Conservation (phyloP, 2,888 invertebrate species). For the Trichogramma dendrolimi region DNA sequence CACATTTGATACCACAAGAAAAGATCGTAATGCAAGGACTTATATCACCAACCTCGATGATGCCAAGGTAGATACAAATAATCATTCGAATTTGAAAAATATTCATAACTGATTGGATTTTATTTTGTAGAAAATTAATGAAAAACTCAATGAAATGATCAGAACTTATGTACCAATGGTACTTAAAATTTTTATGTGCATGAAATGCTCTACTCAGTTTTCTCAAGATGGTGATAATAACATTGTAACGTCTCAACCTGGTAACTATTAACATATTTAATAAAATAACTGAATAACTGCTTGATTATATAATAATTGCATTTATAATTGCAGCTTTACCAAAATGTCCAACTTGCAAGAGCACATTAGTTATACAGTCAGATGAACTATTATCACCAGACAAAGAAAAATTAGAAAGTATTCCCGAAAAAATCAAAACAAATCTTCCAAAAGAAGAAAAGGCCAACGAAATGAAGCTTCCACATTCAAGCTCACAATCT, state of each 20-base stretch:
- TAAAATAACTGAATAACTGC: not conserved
- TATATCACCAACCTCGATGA: constrained; percentile 59
- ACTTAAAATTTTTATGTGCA: constrained; percentile 54
- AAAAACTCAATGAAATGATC: constrained; percentile 52
- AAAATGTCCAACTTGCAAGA: constrained; percentile 60
- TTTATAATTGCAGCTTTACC: constrained; percentile 29
- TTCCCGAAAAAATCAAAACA: constrained; percentile 13
- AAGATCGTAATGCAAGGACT: constrained; percentile 57
- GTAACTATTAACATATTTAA: constrained; percentile 26
- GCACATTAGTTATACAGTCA: constrained; percentile 57
- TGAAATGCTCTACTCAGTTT: constrained; percentile 63
- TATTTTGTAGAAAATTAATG: constrained; percentile 52
- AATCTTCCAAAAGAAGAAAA: constrained; percentile 14
- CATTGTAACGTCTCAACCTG: constrained; percentile 28
- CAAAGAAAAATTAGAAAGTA: constrained; percentile 28
- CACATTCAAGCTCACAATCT: constrained; percentile 50
- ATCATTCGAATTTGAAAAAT: not conserved
- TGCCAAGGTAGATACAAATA: constrained; percentile 52
- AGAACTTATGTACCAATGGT: constrained; percentile 51
- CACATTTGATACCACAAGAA: constrained; percentile 61
- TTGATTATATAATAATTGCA: constrained; percentile 7
- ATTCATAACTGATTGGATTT: not conserved
- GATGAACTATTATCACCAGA: constrained; percentile 47
- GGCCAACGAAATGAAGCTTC: constrained; percentile 32
- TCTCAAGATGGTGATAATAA: constrained; percentile 52